Evolutionary conservation across 2,113 vertebrate species (phyloP).

Genomic region (Entosphenus tridentatus): DNA sequence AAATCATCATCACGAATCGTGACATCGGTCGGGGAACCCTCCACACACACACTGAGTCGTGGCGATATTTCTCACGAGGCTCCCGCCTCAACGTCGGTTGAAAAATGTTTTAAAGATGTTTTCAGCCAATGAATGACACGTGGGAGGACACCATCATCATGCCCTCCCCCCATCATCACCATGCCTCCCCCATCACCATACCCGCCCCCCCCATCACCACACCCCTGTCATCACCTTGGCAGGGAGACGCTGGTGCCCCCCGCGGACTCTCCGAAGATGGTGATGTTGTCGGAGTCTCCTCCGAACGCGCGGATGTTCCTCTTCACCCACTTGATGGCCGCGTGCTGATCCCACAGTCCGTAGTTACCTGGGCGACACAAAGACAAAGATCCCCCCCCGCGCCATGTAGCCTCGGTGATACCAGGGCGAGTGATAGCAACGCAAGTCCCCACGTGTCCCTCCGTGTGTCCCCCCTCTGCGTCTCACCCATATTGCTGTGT

Average conservation of each 20-base stretch:
- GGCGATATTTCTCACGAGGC: too few species aligned
- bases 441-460: not conserved
- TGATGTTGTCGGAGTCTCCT: conserved; percentile 56
- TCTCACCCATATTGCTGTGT: not conserved
- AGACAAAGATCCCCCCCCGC: not conserved
- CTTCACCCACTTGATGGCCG: conserved; percentile 75
- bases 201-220: too few species aligned
- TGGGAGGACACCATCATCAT: too few species aligned
- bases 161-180: too few species aligned
- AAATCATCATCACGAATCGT: too few species aligned
- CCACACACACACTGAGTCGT: too few species aligned
- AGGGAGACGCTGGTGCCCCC: conserved; percentile 44
- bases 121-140: too few species aligned
- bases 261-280: conserved; percentile 75
- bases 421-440: not conserved
- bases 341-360: conserved; percentile 72
- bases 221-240: conserved; percentile 10
- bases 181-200: too few species aligned
- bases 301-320: conserved; percentile 70
- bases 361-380: conserved; percentile 41
- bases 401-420: too few species aligned
- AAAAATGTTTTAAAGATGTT: too few species aligned
- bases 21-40: too few species aligned
- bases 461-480: not conserved
- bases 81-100: too few species aligned